Percentiles rank a stretch among this genome's conserved stretches.
These are phyloP conservation scores for Acrobeloides nanus DNA, from an alignment of 2,888 invertebrate genomes.

Conservation along the genomic window DNA sequence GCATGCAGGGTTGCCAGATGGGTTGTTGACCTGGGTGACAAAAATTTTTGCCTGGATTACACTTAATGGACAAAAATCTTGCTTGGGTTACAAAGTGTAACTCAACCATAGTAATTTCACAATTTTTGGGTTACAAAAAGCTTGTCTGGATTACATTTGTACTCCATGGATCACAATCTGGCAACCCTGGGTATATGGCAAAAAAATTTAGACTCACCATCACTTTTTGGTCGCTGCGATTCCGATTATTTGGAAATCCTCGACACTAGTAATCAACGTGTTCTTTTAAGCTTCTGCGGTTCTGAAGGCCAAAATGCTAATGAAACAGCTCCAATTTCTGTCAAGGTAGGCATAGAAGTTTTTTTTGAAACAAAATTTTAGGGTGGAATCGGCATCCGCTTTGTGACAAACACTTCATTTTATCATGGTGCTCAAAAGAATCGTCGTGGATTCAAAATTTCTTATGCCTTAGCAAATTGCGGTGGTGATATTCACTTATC, in stretches of 20 bases:
- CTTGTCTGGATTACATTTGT: too few species aligned
- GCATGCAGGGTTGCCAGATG: too few species aligned
- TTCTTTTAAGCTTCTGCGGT: slow-evolving; percentile 28
- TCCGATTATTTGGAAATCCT: slow-evolving; percentile 42
- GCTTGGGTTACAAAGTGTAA: too few species aligned
- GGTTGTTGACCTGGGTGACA: too few species aligned
- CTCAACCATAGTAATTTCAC: too few species aligned
- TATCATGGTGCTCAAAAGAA: slow-evolving; percentile 18
- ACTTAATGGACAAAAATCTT: too few species aligned
- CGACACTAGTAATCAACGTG: slow-evolving; percentile 25
- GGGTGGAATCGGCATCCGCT: slow-evolving; percentile 38
- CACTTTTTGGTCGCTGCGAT: slow-evolving; percentile 19
- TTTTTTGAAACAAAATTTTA: slow-evolving; percentile 7
- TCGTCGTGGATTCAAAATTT: slow-evolving; percentile 43
- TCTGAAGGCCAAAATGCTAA: slow-evolving; percentile 13
- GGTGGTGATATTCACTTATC: slow-evolving; percentile 36
- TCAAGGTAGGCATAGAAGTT: slow-evolving; percentile 21
- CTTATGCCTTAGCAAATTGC: slow-evolving; percentile 41
- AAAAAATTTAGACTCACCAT: background rate
- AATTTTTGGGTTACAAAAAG: too few species aligned
- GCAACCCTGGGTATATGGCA: too few species aligned
- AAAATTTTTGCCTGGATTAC: too few species aligned
- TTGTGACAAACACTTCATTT: slow-evolving; percentile 30
- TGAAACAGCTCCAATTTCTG: slow-evolving; percentile 17
- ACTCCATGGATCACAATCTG: too few species aligned